These are phyloP conservation scores for Hemicentrotus pulcherrimus DNA, from an alignment of 35 echinoderm and acorn worm genomes.

Conservation along the genomic window DNA sequence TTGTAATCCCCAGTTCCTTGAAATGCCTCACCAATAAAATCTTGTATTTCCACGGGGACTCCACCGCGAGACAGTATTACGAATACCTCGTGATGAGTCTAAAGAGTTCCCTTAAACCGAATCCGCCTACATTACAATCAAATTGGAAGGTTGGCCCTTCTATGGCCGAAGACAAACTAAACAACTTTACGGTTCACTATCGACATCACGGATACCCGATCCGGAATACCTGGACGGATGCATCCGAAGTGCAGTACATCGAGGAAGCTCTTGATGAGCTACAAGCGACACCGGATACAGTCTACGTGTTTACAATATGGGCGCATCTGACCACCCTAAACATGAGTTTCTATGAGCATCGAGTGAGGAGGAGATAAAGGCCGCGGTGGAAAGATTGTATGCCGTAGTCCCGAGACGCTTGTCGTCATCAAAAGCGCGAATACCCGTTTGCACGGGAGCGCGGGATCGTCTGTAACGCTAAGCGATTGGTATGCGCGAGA, in stretches of 20 bases:
- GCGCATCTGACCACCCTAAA: constrained; percentile 58
- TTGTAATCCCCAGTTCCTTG: neutral
- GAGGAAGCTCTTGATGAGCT: constrained; percentile 49
- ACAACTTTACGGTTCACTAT: constrained; percentile 57
- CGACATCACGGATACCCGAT: constrained; percentile 70
- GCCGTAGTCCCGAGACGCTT: constrained; percentile 7
- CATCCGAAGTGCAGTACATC: constrained; percentile 54
- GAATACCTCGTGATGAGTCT: constrained; percentile 46
- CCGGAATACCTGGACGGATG: constrained; percentile 48
- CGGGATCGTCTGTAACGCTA: neutral
- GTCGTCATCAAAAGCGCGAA: constrained; percentile 64
- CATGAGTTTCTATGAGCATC: constrained; percentile 28
- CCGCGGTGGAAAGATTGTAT: constrained; percentile 35
- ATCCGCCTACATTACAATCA: neutral
- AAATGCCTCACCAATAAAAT: constrained; percentile 53
- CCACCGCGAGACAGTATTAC: constrained; percentile 62
- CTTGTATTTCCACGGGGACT: constrained; percentile 72
- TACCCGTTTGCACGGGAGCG: neutral
- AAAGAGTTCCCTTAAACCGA: neutral
- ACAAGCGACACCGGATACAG: neutral
- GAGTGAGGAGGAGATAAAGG: constrained; percentile 33
- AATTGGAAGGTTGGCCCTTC: constrained; percentile 53
- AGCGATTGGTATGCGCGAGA: constrained; percentile 46
- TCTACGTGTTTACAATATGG: constrained; percentile 53
- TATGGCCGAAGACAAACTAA: constrained; percentile 4